phyloP scores from a whole-genome alignment of 2,113 vertebrate species.

The Asarcornis scutulata region DNA sequence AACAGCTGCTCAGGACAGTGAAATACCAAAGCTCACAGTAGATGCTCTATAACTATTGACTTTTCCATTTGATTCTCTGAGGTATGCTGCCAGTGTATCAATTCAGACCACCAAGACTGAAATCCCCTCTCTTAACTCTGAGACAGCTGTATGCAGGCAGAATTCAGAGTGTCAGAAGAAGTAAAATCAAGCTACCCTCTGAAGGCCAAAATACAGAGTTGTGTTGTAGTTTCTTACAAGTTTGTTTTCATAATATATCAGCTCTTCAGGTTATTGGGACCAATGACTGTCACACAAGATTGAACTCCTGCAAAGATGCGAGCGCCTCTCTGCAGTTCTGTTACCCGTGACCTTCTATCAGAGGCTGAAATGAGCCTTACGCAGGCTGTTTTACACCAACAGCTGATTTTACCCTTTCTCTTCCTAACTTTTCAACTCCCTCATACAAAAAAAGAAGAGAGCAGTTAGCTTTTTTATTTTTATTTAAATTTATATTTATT shows the following conservation, averaged over 20 bases:
- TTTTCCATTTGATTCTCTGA: background rate
- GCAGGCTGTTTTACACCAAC: background rate
- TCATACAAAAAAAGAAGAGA: background rate
- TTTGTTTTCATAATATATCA: background rate
- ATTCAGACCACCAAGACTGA: background rate
- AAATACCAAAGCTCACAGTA: background rate
- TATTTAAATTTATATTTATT: too few relatives aligned
- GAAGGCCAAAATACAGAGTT: background rate
- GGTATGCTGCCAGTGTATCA: background rate
- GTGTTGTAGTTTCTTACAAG: background rate
- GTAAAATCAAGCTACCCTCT: background rate
- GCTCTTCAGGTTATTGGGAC: background rate
- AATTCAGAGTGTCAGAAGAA: background rate
- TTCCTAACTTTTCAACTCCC: background rate
- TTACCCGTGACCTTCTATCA: background rate
- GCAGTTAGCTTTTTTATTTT: background rate
- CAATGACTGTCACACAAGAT: background rate
- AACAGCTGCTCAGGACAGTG: background rate
- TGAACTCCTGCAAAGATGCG: fast-evolving
- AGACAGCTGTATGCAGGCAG: background rate
- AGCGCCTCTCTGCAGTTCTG: background rate
- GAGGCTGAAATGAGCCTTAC: background rate
- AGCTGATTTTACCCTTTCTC: background rate
- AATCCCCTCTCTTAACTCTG: background rate
- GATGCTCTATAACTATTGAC: background rate